Base-by-base conservation (phyloP, 1,140 invertebrate genomes). In the Orussus abietinus region DNA sequence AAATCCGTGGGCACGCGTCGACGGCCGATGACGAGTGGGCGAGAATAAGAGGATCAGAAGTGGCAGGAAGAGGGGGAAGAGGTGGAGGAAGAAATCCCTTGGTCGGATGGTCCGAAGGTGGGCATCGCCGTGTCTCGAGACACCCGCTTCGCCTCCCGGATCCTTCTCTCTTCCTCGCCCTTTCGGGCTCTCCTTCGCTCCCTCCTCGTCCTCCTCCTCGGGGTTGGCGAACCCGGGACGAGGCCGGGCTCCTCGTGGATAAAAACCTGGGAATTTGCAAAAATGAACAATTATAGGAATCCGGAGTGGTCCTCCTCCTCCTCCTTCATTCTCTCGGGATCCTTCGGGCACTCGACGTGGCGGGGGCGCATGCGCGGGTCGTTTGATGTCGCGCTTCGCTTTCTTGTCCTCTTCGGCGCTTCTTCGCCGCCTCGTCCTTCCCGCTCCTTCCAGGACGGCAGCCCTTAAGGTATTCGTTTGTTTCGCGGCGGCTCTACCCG, bases 251-350 rank as follows among this genome's bases (percentile, higher is more conserved):
- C 20, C 22, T 10, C 20, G 31, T 10, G 44, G n/a, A 17, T 53
- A 72, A 72, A 68, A 69, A 68, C 61, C 38, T 47, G 50, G 57
- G 69, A 69, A 70, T 70, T 66, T 59, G 61, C 64, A 69, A 69
- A 70, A 71, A 69, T 70, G 66, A 70, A 71, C 68, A 71, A 72
- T 72, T 70, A 68, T 69, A 69, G 66, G 69, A 72, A 72, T 71
- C 57, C 66, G 57, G 64, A 64, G 62, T 64, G 64, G 62, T 36
- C 15, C 39, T 33, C 14, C 19, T 21, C 33, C 32, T 10, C 25
- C 26, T 52, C 37, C 39, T 33, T 41, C 20, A 32, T 26, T 26
- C 36, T 48, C 41, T 40, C 45, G 38, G 26, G 30, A 43, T 44
- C 11, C 15, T 43, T 22, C 43, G 47, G 38, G 46, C 20, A 12